phyloP scores from a whole-genome alignment of 2,888 invertebrate genomes.

The Meandrusa payeni region DNA sequence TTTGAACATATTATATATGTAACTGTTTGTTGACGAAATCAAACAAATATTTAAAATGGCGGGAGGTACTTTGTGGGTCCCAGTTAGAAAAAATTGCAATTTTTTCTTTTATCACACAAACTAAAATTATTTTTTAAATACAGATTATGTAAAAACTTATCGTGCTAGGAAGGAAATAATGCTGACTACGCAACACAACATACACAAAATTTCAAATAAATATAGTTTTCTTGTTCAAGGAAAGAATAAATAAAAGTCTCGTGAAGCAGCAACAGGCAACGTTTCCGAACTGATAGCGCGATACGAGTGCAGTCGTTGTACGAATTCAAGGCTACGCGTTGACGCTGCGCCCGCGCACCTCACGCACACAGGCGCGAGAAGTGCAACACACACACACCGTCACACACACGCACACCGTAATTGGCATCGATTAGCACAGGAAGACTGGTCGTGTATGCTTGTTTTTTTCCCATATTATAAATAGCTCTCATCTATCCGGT shows the following conservation, averaged over 20 bases:
- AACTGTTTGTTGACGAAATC: too few relatives aligned
- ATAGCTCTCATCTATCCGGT: slow-evolving; percentile 38
- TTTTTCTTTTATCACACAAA: too few relatives aligned
- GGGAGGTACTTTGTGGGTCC: too few relatives aligned
- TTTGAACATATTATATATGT: too few relatives aligned
- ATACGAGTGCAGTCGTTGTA: slow-evolving; percentile 72
- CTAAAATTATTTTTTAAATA: too few relatives aligned
- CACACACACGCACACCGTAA: slow-evolving; percentile 40
- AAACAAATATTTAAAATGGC: too few relatives aligned
- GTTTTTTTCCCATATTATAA: slow-evolving; percentile 41
- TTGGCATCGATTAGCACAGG: slow-evolving; percentile 77
- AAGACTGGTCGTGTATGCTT: slow-evolving; percentile 60
- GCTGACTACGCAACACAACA: too few relatives aligned
- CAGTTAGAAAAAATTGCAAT: too few relatives aligned
- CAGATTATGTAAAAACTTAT: too few relatives aligned
- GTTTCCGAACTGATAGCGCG: slow-evolving; percentile 49
- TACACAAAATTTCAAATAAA: too few relatives aligned
- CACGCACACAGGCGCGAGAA: slow-evolving; percentile 37
- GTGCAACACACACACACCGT: slow-evolving; percentile 28
- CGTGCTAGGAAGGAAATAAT: too few relatives aligned
- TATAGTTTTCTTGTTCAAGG: background rate
- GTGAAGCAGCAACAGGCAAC: slow-evolving; percentile 28
- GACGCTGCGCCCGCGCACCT: slow-evolving; percentile 35
- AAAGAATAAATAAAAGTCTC: slow-evolving; percentile 15
- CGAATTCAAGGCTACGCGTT: slow-evolving; percentile 64